phyloP scores from a whole-genome alignment of 1,140 invertebrate genomes.

The Penaeus chinensis region DNA sequence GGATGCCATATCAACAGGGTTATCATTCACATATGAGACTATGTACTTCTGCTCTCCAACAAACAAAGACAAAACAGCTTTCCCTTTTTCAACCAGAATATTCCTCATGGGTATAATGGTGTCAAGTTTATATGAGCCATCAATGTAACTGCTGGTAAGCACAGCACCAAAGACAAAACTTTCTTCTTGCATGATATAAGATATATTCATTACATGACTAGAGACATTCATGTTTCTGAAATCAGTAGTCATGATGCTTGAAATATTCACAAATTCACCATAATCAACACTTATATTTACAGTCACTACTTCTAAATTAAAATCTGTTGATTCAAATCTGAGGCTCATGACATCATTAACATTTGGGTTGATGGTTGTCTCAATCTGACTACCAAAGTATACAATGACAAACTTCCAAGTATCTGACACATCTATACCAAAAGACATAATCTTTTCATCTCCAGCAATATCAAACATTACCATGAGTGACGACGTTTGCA shows the following conservation, averaged over 20 bases:
- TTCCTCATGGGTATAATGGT: background rate
- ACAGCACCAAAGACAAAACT: no score
- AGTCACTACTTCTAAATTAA: conserved; percentile 7
- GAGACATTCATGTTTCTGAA: no score
- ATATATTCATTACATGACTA: no score
- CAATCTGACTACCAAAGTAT: background rate
- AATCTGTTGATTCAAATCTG: conserved; percentile 7
- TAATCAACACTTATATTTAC: background rate
- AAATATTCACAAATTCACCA: background rate
- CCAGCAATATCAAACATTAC: background rate
- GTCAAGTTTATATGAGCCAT: background rate
- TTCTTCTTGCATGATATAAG: no score
- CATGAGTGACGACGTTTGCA: background rate
- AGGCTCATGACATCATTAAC: conserved; percentile 5
- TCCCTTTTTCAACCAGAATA: conserved; percentile 19
- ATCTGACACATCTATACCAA: conserved; percentile 9
- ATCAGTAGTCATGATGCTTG: no score
- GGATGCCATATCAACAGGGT: background rate
- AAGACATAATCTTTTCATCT: conserved; percentile 30
- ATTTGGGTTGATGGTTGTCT: background rate
- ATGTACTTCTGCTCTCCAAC: background rate
- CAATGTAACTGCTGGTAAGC: background rate
- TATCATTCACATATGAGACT: background rate
- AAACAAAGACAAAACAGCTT: background rate
- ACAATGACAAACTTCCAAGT: background rate